Evolutionary conservation across 37 sponge, comb jelly and placozoan species (phyloP), one percentile per base, ranked within the genome.

Genomic region (Hexactinellida sp.): DNA sequence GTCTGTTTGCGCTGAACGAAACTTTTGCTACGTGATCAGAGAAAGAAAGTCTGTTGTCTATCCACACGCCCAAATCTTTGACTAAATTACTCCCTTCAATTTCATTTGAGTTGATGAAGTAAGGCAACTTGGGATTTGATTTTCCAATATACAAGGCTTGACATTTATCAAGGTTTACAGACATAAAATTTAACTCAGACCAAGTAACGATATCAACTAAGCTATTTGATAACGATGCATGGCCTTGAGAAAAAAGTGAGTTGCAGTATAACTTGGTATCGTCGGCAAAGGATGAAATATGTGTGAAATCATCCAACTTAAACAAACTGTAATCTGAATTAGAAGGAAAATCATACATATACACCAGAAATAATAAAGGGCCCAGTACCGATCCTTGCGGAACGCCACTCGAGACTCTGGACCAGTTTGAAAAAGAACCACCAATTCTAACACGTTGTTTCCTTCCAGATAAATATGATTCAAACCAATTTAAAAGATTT

Each of bases 371-470:
- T n/a, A 88, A 32, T n/a, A 88, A 25, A 0, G 85, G 85, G 38
- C 88, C 88, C 13, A 88, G 32, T 23, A 88, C 82, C 1, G 88
- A 55, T n/a, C 88, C 88, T 36, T 88, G 88, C 36, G 85, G 88
- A 5, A 88, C 84, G 16, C 88, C 88, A 0, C 84, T 84, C 3
- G 37, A 83, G 7, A 89, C 89, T 0, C n/a, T 0, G 0, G 37
- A 0, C 89, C 89, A 88, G 1, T 55, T 0, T 13, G 89, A 88
- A 37, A 38, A 85, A 83, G 1, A 0, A 36, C 83, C 83, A 84
- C 85, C 37, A 0, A 88, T 39, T 51, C 63, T 9, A 0, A 83
- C 83, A 24, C 87, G 1, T 32, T 86, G n/a, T n/a, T n/a, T n/a
- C n/a, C n/a, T n/a, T n/a, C n/a, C n/a, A n/a, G n/a, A n/a, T n/a